These are phyloP conservation scores for Halichoerus grypus DNA, from an alignment of 2,113 vertebrate genomes.

Conservation along the genomic window DNA sequence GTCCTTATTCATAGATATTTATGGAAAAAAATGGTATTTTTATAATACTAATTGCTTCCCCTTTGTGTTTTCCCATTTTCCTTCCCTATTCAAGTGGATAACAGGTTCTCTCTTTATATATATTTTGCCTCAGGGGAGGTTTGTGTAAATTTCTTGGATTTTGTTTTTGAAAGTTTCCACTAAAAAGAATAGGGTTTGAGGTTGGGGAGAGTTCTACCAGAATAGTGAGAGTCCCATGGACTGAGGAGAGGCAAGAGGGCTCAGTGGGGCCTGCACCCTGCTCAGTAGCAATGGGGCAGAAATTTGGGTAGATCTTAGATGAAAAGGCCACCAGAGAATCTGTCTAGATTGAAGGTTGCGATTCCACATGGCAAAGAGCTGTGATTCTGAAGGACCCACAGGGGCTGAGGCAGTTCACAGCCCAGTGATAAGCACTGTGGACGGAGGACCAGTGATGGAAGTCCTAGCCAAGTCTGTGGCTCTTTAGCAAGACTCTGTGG, in stretches of 20 bases:
- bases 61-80: background rate
- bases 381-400: background rate
- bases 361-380: background rate
- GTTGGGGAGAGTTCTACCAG: background rate
- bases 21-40: background rate
- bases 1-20: background rate
- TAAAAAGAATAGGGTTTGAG: background rate
- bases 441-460: background rate
- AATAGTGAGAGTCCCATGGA: background rate
- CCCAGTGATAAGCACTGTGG: background rate
- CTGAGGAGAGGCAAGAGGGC: background rate
- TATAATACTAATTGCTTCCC: background rate
- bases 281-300: background rate
- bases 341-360: background rate
- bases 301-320: background rate
- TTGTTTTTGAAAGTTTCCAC: constrained; percentile 6
- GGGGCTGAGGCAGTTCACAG: background rate
- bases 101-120: background rate
- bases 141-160: background rate
- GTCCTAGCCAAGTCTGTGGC: background rate
- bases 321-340: background rate
- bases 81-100: background rate
- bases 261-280: background rate
- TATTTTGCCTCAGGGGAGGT: background rate
- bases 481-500: background rate